These are phyloP conservation scores for Zaprionus bogoriensis DNA, from an alignment of 2,888 invertebrate genomes.

Conservation along the genomic window DNA sequence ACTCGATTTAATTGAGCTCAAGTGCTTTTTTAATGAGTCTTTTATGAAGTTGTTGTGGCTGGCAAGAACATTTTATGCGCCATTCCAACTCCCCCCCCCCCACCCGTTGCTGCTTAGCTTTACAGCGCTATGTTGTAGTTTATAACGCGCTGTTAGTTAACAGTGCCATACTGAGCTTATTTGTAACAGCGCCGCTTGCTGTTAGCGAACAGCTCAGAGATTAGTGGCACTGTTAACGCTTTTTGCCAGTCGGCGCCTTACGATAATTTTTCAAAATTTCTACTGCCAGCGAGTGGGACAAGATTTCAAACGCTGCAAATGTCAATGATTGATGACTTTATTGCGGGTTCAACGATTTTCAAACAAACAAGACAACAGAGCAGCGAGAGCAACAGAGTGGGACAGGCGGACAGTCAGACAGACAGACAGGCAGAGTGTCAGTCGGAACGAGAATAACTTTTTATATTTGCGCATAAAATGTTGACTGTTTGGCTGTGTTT, in stretches of 20 bases:
- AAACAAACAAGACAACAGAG: conserved; percentile 59
- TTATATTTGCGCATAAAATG: conserved; percentile 70
- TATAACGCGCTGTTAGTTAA: too few relatives aligned
- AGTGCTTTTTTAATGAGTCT: conserved; percentile 76
- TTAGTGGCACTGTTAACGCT: conserved; percentile 17
- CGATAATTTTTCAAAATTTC: conserved; percentile 66
- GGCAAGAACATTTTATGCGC: conserved; percentile 39
- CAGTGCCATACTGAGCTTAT: too few relatives aligned
- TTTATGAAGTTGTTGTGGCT: conserved; percentile 61
- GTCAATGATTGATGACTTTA: conserved; percentile 80
- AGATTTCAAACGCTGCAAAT: conserved; percentile 65
- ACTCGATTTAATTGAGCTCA: conserved; percentile 71
- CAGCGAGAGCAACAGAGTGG: conserved; percentile 20
- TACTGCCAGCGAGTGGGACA: conserved; percentile 18
- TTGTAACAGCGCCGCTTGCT: conserved; percentile 7
- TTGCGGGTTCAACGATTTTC: conserved; percentile 78
- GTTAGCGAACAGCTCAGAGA: conserved; percentile 5
- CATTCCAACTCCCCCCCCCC: not conserved
- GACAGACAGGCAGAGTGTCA: not conserved
- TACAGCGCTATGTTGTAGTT: too few relatives aligned
- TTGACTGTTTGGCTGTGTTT: conserved; percentile 57
- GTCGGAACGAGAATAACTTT: conserved; percentile 66
- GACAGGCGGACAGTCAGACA: conserved; percentile 25
- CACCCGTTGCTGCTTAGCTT: not conserved
- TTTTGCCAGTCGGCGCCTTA: conserved; percentile 57